Conservation (phyloP, 2,888 invertebrate species). For the Subacronicta megacephala region DNA sequence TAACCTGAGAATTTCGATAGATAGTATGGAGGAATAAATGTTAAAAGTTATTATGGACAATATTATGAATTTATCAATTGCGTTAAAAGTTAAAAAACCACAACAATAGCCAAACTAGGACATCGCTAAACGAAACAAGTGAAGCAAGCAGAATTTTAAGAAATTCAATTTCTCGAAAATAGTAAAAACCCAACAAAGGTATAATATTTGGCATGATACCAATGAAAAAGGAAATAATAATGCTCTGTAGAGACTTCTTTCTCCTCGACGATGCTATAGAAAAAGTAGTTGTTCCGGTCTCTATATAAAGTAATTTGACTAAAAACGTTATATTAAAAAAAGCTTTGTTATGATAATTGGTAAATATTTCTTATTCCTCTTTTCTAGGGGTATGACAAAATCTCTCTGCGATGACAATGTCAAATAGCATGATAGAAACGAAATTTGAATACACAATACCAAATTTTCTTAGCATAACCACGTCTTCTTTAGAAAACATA, state of each 20-base stretch:
- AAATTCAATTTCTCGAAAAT: slow-evolving; percentile 53
- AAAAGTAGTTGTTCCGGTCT: slow-evolving; percentile 28
- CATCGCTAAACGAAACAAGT: slow-evolving; percentile 45
- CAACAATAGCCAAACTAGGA: slow-evolving; percentile 43
- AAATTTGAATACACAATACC: too few relatives aligned
- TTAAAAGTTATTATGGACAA: background rate
- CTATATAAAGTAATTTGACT: slow-evolving; percentile 20
- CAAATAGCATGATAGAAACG: too few relatives aligned
- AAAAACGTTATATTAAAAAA: too few relatives aligned
- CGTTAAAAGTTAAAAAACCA: slow-evolving; percentile 8
- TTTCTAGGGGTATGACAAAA: too few relatives aligned
- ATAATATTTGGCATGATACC: slow-evolving; percentile 58
- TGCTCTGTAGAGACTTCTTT: slow-evolving; percentile 16
- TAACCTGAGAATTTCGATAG: slow-evolving; percentile 19
- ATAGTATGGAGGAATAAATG: background rate
- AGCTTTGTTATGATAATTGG: too few relatives aligned
- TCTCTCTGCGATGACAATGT: too few relatives aligned
- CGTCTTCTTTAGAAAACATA: too few relatives aligned
- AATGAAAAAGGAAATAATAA: slow-evolving; percentile 52
- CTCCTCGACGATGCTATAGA: slow-evolving; percentile 31
- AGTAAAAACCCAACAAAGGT: slow-evolving; percentile 38
- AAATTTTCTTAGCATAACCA: too few relatives aligned
- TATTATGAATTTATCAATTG: too few relatives aligned
- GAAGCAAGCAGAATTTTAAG: slow-evolving; percentile 42
- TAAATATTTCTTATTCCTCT: too few relatives aligned